phyloP scores from a whole-genome alignment of 2,113 vertebrate genomes.

The Puffinus mauretanicus region DNA sequence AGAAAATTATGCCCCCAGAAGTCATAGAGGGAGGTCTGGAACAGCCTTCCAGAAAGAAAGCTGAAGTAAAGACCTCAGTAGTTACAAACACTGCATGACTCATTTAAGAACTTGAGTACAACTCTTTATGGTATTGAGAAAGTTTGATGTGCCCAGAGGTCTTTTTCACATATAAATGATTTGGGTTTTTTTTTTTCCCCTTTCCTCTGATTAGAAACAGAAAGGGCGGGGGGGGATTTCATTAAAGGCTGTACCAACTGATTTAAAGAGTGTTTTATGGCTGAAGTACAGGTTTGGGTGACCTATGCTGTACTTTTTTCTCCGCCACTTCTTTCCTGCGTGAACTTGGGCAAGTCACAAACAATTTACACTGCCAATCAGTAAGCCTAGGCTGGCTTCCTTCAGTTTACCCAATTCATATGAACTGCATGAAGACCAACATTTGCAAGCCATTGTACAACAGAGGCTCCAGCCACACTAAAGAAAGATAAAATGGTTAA shows the following conservation, averaged over 20 bases:
- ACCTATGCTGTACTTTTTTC: not conserved
- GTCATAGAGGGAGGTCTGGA: not conserved
- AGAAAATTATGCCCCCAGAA: not conserved
- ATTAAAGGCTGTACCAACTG: not conserved
- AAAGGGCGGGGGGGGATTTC: accelerated
- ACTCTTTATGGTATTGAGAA: not conserved
- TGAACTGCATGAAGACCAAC: not conserved
- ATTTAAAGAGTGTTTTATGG: not conserved
- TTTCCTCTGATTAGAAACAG: not conserved
- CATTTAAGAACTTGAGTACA: not conserved
- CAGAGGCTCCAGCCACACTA: not conserved
- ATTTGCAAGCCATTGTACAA: not conserved
- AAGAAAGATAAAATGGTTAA: slow-evolving; percentile 1
- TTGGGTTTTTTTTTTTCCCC: accelerated
- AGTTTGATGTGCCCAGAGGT: not conserved
- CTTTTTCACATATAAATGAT: not conserved
- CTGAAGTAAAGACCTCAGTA: not conserved
- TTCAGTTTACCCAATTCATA: not conserved
- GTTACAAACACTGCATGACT: not conserved
- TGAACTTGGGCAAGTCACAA: not conserved
- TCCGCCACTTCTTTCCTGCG: not conserved
- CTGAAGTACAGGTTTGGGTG: not conserved
- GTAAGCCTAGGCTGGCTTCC: not conserved
- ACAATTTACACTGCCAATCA: not conserved
- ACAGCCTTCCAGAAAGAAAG: not conserved